Evolutionary conservation across 2,888 invertebrate species (phyloP).

Genomic region (Carpatolechia fugitivella): DNA sequence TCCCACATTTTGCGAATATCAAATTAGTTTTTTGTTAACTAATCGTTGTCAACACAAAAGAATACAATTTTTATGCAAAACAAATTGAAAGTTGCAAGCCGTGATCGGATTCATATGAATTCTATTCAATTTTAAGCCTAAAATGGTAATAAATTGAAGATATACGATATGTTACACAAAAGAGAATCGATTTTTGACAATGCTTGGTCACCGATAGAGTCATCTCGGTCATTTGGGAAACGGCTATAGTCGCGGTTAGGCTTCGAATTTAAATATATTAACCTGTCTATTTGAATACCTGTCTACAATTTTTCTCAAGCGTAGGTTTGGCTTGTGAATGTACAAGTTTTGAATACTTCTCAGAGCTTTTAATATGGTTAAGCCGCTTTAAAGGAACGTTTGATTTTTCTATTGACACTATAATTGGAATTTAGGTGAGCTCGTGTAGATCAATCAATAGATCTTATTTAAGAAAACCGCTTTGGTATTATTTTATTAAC

Average conservation of each 20-base stretch:
- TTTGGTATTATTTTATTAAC: too few species aligned
- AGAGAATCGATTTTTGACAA: conserved; percentile 46
- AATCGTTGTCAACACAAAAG: conserved; percentile 8
- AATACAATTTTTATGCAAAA: conserved; percentile 11
- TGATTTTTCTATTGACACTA: background rate
- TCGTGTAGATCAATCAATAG: too few species aligned
- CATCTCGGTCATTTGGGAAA: conserved; percentile 39
- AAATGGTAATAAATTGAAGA: conserved; percentile 45
- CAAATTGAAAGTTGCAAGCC: conserved; percentile 9
- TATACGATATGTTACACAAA: conserved; percentile 42
- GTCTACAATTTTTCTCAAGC: conserved; percentile 14
- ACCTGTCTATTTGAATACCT: conserved; percentile 9
- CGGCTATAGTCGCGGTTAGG: conserved; percentile 29
- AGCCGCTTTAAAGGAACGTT: background rate
- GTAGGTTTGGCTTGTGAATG: background rate
- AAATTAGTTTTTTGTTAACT: conserved; percentile 10
- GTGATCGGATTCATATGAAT: conserved; percentile 32
- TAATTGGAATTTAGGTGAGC: background rate
- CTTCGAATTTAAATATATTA: conserved; percentile 51
- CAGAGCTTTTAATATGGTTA: background rate
- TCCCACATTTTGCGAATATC: conserved; percentile 15
- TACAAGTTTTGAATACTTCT: background rate
- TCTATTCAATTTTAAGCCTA: conserved; percentile 49
- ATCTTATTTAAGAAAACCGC: too few species aligned
- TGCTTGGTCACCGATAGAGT: conserved; percentile 45